These are phyloP conservation scores for Leucopsar rothschildi DNA, from an alignment of 2,113 vertebrate species.

Conservation along the genomic window DNA sequence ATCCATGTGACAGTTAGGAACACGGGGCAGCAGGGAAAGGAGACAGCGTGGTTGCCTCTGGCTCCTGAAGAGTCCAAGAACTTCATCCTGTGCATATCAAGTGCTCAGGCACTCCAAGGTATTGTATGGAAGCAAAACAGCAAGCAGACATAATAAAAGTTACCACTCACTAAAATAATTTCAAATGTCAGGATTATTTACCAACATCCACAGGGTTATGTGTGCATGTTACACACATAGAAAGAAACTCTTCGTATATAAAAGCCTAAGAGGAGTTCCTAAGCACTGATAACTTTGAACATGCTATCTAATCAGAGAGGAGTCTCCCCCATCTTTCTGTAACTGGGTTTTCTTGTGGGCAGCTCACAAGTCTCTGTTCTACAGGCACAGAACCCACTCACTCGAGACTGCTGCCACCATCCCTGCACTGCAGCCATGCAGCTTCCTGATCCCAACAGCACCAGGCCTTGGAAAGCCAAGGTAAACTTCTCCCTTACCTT, in stretches of 20 bases:
- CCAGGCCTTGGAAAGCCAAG: background rate
- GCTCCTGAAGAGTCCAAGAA: background rate
- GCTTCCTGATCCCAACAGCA: fast-evolving
- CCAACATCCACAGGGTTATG: background rate
- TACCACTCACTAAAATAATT: background rate
- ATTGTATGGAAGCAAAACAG: background rate
- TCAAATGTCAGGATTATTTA: background rate
- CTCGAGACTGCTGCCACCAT: background rate
- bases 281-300: background rate
- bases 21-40: fast-evolving
- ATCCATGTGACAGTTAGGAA: background rate
- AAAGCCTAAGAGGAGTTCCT: background rate
- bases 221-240: background rate
- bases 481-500: fast-evolving
- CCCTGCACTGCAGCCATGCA: fast-evolving
- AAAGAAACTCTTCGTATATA: background rate
- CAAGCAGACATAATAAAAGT: background rate
- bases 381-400: background rate
- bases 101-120: background rate
- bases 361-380: background rate
- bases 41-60: fast-evolving
- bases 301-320: background rate
- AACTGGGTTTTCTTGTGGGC: background rate
- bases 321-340: background rate
- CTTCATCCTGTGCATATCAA: background rate